Percentiles rank a stretch among this genome's conserved stretches.
Evolutionary conservation across 2,888 invertebrate genomes (phyloP).

Genomic region (Hoplodrina blanda): DNA sequence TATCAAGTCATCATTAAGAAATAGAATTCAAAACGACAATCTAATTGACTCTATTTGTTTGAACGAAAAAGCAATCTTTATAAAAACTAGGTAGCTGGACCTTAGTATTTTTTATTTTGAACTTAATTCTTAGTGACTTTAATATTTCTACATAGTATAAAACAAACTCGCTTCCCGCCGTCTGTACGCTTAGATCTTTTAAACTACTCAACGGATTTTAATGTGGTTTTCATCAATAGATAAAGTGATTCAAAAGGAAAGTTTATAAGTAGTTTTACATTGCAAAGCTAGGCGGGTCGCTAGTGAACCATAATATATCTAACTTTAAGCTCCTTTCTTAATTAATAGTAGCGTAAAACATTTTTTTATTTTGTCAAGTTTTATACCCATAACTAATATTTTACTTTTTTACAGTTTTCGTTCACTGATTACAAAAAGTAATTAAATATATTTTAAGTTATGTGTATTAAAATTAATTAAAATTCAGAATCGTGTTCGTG

Average conservation of each 20-base stretch:
- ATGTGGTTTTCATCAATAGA: no score
- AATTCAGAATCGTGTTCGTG: slow-evolving; percentile 58
- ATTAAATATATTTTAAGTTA: slow-evolving; percentile 39
- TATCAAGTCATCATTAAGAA: not conserved
- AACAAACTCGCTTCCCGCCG: no score
- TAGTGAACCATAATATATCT: not conserved
- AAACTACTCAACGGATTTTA: no score
- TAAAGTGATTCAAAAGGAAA: no score
- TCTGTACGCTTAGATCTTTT: no score
- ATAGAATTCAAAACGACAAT: slow-evolving; percentile 1
- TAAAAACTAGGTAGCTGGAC: not conserved
- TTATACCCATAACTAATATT: no score
- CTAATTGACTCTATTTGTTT: slow-evolving; percentile 5
- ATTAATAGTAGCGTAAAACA: not conserved
- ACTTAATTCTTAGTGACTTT: not conserved
- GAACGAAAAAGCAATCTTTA: not conserved
- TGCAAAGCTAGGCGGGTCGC: no score
- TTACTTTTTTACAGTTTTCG: not conserved
- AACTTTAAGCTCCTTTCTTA: not conserved
- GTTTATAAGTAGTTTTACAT: no score
- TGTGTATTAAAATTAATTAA: slow-evolving; percentile 37
- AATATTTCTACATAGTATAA: no score
- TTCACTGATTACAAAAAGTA: slow-evolving; percentile 25
- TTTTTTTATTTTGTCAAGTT: not conserved
- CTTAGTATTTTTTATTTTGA: not conserved